Base-by-base conservation (phyloP, 1,140 invertebrate genomes). In the Globodera rostochiensis region DNA sequence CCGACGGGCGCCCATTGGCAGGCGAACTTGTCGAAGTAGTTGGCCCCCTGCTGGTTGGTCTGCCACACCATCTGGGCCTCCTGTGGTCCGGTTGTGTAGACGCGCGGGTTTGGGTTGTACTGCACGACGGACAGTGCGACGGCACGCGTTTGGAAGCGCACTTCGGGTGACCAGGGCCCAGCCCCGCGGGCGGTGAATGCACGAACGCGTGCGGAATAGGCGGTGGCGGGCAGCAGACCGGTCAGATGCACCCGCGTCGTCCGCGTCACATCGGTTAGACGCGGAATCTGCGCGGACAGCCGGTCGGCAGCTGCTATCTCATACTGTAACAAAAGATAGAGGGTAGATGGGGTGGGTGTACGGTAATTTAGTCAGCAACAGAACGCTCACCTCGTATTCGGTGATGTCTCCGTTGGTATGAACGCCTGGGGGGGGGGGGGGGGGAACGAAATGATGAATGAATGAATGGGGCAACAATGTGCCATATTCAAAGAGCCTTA, bases 21-120 rank as follows among this genome's bases (percentile, higher is more conserved):
- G 47, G 82, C 78, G 82, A 87, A 89, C 75, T 90, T 89, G 74
- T 90, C 88, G 60, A 79, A 84, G 66, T 90, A 86, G 67, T 82
- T 85, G 46, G 84, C 81, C 36, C 80, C 84, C 9, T 77, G 50
- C 49, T 79, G 80, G 19, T 82, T 87, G 25, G 87, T 90, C 69
- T 89, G 89, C 88, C 88, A 89, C 15, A 89, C 80, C 50, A 89
- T 75, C 70, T 90, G 87, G 47, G 89, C 87, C 46, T 88, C 83
- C 76, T 84, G 80, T 15, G 82, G 74, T 45, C 88, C 88, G 21
- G 85, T 89, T 53, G 88, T 73, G 78, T 89, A 78, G n/a, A 89
- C 86, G 50, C 84, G 74, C 11, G 83, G 85, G 47, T 84, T 53
- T 11, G 82, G 85, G 15, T 71, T 47, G 25, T 50, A 69, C 60